Base-by-base conservation (phyloP, 2,888 invertebrate species). In the Acholoe squamosa region DNA sequence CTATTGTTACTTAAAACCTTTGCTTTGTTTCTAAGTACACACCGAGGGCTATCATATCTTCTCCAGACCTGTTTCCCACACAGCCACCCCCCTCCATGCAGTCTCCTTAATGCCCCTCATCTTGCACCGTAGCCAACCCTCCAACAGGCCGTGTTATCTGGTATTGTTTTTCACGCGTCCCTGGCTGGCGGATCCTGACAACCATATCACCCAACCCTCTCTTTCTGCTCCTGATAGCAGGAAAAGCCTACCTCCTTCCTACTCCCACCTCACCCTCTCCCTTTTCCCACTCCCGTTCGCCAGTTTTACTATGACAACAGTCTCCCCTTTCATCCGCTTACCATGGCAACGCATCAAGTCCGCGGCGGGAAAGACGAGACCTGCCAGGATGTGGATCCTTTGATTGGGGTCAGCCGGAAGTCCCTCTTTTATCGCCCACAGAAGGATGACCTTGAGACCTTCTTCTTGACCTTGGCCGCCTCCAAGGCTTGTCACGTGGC, bases 271-370 rank as follows among this genome's bases (percentile, higher is more conserved):
- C 61, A 61, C 61, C 22, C 61, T n/a, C 28, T 16, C 34, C 80
- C n/a, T 43, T 43, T 80, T 43, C 80, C 43, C 43, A 43, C 80
- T 80, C 80, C 25, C 71, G 7, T 77, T 33, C 80, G 22, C 80
- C 80, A 33, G 43, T 80, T 80, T 80, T 80, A 43, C 80, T 43
- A 80, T 80, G 80, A 80, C 80, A 80, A 80, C 80, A 43, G 80
- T 80, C 34, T 80, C 80, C 22, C 43, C 43, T 80, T 80, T 80
- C 80, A 80, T 80, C 80, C 80, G 80, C 25, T 80, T 34, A 80
- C 80, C 80, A 80, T 80, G 80, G 80, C 80, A 80, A 80, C 80
- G 80, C 80, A 43, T 80, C 80, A 80, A 80, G 80, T 80, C 80
- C 43, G 80, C 12, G 80, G 80, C 80, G 80, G 34, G 80, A 80